Evolutionary conservation across 2,797 vertebrate genomes (phyloP), one percentile per base, ranked within the genome.

Genomic region (Catostomus latipinnis): DNA sequence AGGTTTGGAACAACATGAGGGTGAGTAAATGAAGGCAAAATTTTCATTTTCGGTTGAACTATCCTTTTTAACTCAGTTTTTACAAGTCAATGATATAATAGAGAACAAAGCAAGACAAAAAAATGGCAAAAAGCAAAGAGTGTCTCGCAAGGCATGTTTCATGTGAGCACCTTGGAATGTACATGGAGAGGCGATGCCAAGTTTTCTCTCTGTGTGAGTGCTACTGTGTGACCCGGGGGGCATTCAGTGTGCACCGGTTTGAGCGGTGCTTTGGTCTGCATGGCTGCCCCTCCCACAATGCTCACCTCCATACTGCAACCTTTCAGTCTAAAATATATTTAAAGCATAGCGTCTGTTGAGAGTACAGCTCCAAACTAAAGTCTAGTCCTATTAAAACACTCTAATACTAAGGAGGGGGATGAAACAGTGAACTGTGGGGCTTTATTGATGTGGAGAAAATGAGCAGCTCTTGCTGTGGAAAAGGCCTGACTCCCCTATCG

Each of bases 371-470:
- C 77, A 84, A 82, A 89, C 78, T 77, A 72, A 75, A 84, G 82
- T 72, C 86, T 80, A 81, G 81, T 85, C 82, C 80, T 83, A 85
- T 87, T 85, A 84, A 87, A 88, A 83, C 70, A 67, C 77, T 70
- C 56, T 86, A 83, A 87, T 88, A 86, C 88, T 79, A 87, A 81
- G 87, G 80, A 85, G 14, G 80, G 72, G 84, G 90, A 93, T 93
- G 88, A 92, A 92, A 93, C 81, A 89, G 88, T 89, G 88, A 88
- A 83, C 87, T 83, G 86, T 90, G 61, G 84, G 82, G 75, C 83
- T 54, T 86, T 92, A 94, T 94, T 90, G 93, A 93, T 90, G 90
- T 76, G 81, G 88, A 90, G 90, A 92, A 92, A 93, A 92, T 91
- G 86, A 92, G 90, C 88, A 79, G 82, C 71, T 87, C 83, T 86